Evolutionary conservation across 2,888 invertebrate genomes (phyloP).

Genomic region (Dryobotodes eremita): DNA sequence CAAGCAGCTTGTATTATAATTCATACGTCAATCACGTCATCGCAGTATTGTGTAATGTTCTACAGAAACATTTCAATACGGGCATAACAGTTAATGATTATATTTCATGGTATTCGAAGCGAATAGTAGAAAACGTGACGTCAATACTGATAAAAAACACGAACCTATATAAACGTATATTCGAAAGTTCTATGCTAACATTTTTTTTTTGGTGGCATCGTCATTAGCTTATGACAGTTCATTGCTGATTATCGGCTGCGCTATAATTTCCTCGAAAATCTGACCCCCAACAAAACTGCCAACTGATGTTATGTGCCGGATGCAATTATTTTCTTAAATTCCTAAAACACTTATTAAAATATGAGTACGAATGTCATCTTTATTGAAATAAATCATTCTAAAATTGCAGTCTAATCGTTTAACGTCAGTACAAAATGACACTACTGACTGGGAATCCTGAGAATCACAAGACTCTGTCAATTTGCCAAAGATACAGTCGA

Average conservation of each 20-base stretch:
- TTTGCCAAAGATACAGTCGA: constrained; percentile 67
- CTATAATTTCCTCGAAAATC: not conserved
- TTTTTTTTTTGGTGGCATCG: not conserved
- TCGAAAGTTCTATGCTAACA: not conserved
- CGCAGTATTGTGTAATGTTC: constrained; percentile 58
- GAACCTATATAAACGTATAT: not conserved
- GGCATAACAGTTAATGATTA: constrained; percentile 28
- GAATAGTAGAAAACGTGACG: constrained; percentile 34
- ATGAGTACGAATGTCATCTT: constrained; percentile 7
- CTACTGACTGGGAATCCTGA: constrained; percentile 62
- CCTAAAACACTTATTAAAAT: constrained; percentile 16
- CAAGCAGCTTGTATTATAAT: constrained; percentile 57
- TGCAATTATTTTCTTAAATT: constrained; percentile 36
- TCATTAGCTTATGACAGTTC: not conserved
- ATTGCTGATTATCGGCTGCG: not conserved
- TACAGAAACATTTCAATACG: constrained; percentile 52
- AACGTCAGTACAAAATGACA: constrained; percentile 63
- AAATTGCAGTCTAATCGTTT: constrained; percentile 38
- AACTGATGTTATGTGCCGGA: constrained; percentile 12
- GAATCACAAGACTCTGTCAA: constrained; percentile 65
- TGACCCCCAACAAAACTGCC: constrained; percentile 9
- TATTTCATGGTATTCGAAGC: constrained; percentile 49
- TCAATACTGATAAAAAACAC: constrained; percentile 29
- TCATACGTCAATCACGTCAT: constrained; percentile 71
- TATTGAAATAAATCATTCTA: constrained; percentile 38